Base-by-base conservation (phyloP, 1,140 invertebrate genomes). In the Drosophila truncata region DNA sequence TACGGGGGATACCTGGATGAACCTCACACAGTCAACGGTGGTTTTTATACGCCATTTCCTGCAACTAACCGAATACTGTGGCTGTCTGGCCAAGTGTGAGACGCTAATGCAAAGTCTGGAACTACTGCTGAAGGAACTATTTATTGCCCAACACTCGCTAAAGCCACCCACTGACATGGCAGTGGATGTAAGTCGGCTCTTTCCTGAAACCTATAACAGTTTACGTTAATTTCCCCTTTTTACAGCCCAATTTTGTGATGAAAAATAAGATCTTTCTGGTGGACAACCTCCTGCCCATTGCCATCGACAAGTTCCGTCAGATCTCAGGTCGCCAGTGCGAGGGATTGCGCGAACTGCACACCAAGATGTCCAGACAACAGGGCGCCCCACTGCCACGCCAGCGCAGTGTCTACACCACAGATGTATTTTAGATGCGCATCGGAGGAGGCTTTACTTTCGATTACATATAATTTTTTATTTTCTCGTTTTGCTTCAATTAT, bases 381-480 rank as follows among this genome's bases (percentile, higher is more conserved):
- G 81, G 85, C 9, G 85, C 88, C 3, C 92, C 92, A 4, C 52
- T 92, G 39, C 92, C 92, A 3, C 91, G 92, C 5, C 92, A 93
- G 72, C 79, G 92, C 2, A 93, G 82, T 55, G 82, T 93, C 29
- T 93, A 93, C 58, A 92, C 91, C 55, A 92, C 91, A 13, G 91
- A 93, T 77, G 82, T 93, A 0, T 84, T 93, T 58, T 93, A 91
- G 46, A 44, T 9, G 37, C 10, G 27, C 29, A 1, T 47, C 20
- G 3, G 1, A 23, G 3, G 1, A 23, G 54, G 29, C 37, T 76
- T 72, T 70, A 74, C 42, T 71, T 90, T 91, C 79, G 91, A 92
- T 92, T 92, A 92, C 91, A 92, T 91, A 92, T 92, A 92, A 80
- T 86, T 91, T 83, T 81, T 91, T 91, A 82, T 91, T 75, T 78